Conservation (phyloP, 1,140 invertebrate genomes). For the Hormaphis cornu region DNA sequence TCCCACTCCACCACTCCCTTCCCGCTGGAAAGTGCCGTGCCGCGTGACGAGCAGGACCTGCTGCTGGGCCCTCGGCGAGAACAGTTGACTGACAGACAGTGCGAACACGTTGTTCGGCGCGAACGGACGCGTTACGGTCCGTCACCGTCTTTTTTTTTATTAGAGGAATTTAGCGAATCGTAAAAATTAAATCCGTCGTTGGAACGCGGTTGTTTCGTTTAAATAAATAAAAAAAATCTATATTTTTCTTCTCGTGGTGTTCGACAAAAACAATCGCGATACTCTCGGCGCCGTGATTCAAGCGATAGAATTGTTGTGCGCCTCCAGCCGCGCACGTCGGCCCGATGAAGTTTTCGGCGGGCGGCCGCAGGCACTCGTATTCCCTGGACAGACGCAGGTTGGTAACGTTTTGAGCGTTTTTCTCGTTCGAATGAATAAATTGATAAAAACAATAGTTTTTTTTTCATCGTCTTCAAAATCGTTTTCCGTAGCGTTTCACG, state of each 20-base stretch:
- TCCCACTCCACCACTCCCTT: no score
- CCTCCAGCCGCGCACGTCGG: background rate
- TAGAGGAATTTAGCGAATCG: no score
- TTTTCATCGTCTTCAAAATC: no score
- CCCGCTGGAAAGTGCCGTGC: background rate
- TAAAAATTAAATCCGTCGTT: no score
- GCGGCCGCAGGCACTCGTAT: conserved; percentile 12
- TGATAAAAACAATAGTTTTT: no score
- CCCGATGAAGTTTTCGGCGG: conserved; percentile 14
- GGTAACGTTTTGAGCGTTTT: background rate
- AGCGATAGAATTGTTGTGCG: background rate
- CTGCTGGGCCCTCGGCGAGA: background rate
- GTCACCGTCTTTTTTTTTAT: no score
- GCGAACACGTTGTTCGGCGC: conserved; percentile 28
- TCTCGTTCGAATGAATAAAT: no score
- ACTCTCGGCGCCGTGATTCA: background rate
- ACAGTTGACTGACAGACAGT: conserved; percentile 3
- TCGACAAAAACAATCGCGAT: no score
- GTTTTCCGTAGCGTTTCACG: no score
- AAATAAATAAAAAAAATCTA: no score
- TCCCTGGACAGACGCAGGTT: conserved; percentile 25
- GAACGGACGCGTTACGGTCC: background rate
- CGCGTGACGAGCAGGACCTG: background rate
- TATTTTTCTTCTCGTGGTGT: no score
- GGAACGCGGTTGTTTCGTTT: no score